Base-by-base conservation (phyloP, 2,888 invertebrate genomes). In the Clunio marinus region DNA sequence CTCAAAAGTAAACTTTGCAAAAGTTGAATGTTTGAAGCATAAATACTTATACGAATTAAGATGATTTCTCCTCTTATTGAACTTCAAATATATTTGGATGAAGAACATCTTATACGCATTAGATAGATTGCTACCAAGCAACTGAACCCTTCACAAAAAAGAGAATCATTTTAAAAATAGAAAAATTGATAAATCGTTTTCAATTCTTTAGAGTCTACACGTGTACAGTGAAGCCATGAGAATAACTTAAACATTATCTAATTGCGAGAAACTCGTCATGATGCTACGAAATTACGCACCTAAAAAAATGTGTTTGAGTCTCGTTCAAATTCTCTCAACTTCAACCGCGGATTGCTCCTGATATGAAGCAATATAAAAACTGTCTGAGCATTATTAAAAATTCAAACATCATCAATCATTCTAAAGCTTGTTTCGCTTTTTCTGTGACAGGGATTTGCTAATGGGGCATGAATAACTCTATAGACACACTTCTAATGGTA, bases 351-450 rank as follows among this genome's bases (percentile, higher is more conserved):
- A n/a, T 25, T 3, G 22, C 10, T 20, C 22, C 17, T 8, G 57
- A 15, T 55, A 22, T 22, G n/a, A 3, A 22, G 24, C 20, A 55
- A 57, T 5, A 57, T 27, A 57, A 57, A 57, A 57, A 57, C 57
- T 57, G 27, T 22, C 57, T 27, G 25, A 10, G 57, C 57, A 25
- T 57, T 57, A 63, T 63, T 63, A 66, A 66, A 55, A 55, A 51
- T 55, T 55, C 32, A 66, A 66, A 66, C 35, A 66, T 66, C 66
- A 66, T 66, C 66, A 66, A 66, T 66, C 66, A 66, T 66, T 63
- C 51, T 22, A 24, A 27, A 66, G 27, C 20, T 27, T 65, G 51
- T 65, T 15, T 22, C 28, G 45, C 28, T 24, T 15, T 17, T 28
- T 24, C 22, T 55, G 27, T 66, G 66, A 66, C 66, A 55, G 66